Base-by-base conservation (phyloP, 1,140 invertebrate genomes). In the Pseudomyrmex gracilis region DNA sequence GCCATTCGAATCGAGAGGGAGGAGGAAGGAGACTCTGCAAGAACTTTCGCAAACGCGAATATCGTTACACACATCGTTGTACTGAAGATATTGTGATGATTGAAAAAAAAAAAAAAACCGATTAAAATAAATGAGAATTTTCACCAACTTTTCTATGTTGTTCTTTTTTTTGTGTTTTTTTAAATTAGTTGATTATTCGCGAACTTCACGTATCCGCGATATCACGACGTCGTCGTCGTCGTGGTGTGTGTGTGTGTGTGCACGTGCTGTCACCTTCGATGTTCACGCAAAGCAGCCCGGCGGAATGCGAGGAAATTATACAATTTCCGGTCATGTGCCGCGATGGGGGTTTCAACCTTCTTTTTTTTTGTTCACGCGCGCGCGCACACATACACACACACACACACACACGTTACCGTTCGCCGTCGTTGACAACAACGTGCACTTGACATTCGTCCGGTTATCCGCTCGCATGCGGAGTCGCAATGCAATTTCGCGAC, bases 281-380 rank as follows among this genome's bases (percentile, higher is more conserved):
- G 55, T 60, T 12, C 8, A 58, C 12, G 34, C 60, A 71, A 80
- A 80, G 76, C 76, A 49, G 22, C 43, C 49, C 24, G 43, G 20
- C 64, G 67, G 53, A 70, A 68, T 78, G 43, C n/a, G 66, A 80
- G 76, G 76, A 80, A 80, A 80, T 80, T 80, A 80, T 80, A 80
- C 76, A 80, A 80, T 80, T 80, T 80, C 76, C 76, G 76, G 76
- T 55, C 53, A 58, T 43, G 13, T 51, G 49, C 45, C 24, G 66
- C 34, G 66, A 71, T 49, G 66, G 76, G 43, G 76, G 43, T 49
- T 58, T 70, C 66, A 71, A 17, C 66, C 66, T 71, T 45, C 61
- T 45, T 71, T 70, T 53, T 70, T 70, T 71, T 66, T 58, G 58
- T 13, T 34, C 20, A 17, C 47, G 20, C 22, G 51, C 70, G 24